Evolutionary conservation across 2,113 vertebrate genomes (phyloP), one percentile per base, ranked within the genome.

Genomic region (Mustelus asterias): DNA sequence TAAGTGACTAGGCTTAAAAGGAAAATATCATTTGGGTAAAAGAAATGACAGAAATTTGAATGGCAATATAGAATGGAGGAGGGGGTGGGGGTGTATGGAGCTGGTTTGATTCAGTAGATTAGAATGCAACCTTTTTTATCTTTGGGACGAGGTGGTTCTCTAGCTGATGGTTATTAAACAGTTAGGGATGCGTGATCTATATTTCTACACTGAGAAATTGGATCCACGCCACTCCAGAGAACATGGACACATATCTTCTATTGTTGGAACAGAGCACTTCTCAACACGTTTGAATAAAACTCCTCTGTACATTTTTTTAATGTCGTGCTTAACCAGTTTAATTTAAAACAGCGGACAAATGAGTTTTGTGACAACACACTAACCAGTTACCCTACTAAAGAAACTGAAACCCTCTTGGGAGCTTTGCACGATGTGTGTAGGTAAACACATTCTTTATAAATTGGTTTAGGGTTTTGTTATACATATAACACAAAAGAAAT

Each of bases 1-100:
- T 60, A 63, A 93, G 60, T 67, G 58, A 65, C 89, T 65, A 93
- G 63, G 63, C n/a, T 20, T 63, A 93, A 65, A 63, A 93, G 20
- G n/a, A 67, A 93, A 65, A 65, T 93, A 65, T 93, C n/a, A 93
- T 93, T 93, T 89, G 60, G 89, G 63, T 63, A 92, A 92, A 37
- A 63, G 58, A 92, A 93, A 93, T 93, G 89, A 65, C 60, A 93
- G 89, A 93, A 58, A 63, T 92, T 63, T 92, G 60, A 65, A 65
- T 93, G 60, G 26, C 29, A 93, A 65, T 93, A 92, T 63, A 63
- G 58, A 22, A 65, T 20, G 60, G 60, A 1, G n/a, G 14, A 3
- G 16, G 33, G 16, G 65, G 65, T 13, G 16, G 65, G 65, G 14
- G 16, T 67, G 65, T 33, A 1, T 11, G 10, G 60, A 67, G 13